Conservation (phyloP, 1,140 invertebrate genomes). For the Scaptodrosophila lebanonensis region DNA sequence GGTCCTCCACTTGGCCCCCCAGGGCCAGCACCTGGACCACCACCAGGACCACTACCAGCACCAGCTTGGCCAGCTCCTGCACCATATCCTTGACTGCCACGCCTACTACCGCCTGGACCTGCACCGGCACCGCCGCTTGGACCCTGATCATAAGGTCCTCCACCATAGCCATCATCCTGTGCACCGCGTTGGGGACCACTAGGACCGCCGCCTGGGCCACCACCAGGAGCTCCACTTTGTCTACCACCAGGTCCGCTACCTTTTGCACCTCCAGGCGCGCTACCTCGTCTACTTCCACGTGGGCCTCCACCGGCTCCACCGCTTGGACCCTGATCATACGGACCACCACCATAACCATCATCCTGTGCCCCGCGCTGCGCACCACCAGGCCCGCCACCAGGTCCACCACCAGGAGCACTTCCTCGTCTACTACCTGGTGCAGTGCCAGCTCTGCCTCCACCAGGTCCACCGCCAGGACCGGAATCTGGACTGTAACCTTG, state of each 20-base stretch:
- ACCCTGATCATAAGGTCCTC: neutral
- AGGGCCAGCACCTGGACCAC: neutral
- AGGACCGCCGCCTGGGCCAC: neutral
- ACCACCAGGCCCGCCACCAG: no score
- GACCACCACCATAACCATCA: neutral
- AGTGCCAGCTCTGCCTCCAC: no score
- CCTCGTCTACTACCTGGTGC: no score
- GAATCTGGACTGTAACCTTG: neutral
- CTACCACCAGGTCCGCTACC: conserved; percentile 1
- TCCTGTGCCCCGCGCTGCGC: no score
- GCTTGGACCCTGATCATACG: neutral
- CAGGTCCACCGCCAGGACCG: neutral
- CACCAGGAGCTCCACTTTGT: neutral
- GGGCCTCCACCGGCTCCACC: neutral
- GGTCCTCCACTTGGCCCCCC: neutral
- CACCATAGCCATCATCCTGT: no score
- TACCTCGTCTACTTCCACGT: neutral
- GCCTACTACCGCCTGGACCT: no score
- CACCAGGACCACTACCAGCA: neutral
- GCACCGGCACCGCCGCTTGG: neutral
- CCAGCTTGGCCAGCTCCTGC: neutral
- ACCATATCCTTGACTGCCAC: no score
- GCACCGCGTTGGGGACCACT: no score
- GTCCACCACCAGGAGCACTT: neutral
- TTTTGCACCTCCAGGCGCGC: neutral